Percentiles rank a stretch among this genome's conserved stretches.
These are phyloP conservation scores for Bradypodion pumilum DNA, from an alignment of 2,797 vertebrate species.

Conservation along the genomic window DNA sequence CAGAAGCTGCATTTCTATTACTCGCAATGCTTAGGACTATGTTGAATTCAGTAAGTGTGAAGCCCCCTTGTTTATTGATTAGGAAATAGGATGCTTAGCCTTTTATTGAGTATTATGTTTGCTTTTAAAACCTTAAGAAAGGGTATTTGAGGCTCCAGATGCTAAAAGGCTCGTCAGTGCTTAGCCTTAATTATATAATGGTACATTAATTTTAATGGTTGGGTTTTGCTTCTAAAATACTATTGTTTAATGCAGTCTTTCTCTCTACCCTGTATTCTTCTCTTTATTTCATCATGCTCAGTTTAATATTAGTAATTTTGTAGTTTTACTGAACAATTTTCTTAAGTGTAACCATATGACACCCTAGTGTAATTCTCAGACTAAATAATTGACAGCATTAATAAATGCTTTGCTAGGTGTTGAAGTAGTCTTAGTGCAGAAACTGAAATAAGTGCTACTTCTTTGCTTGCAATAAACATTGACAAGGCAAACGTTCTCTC, in stretches of 20 bases:
- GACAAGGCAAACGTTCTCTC: not conserved
- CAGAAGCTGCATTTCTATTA: constrained; percentile 92
- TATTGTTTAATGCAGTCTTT: not conserved
- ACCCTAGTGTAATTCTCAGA: not conserved
- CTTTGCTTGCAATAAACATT: not conserved
- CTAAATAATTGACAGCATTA: not conserved
- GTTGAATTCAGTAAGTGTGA: constrained; percentile 91
- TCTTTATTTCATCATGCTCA: not conserved
- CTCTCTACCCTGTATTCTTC: not conserved
- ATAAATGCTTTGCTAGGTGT: not conserved
- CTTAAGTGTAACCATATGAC: not conserved
- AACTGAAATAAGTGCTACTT: not conserved
- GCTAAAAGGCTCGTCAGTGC: not conserved
- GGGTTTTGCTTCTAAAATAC: not conserved
- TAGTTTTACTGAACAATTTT: not conserved
- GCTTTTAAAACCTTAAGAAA: not conserved
- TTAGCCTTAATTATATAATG: not conserved
- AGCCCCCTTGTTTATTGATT: not conserved
- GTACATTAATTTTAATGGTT: not conserved
- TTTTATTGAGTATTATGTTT: not conserved
- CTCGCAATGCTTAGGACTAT: constrained; percentile 97
- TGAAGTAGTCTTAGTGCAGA: not conserved
- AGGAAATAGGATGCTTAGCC: not conserved
- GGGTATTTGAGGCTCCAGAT: not conserved
- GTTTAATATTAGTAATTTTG: not conserved